Conservation (phyloP, 2,888 invertebrate species). For the Agrypnus murinus region DNA sequence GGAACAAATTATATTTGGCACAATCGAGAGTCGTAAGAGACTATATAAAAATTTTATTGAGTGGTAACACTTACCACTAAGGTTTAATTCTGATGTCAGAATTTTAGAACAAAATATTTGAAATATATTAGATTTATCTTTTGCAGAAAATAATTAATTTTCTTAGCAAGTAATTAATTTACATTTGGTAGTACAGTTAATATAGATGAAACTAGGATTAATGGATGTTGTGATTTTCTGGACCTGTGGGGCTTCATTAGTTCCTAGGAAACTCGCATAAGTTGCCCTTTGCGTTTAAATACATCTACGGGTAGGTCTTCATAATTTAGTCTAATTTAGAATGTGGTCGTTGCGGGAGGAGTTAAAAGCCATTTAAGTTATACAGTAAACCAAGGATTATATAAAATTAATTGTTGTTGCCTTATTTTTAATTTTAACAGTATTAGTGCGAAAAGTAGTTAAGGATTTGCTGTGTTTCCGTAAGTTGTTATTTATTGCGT, state of each 20-base stretch:
- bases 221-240: conserved; percentile 27
- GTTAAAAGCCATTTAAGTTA: no score
- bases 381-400: no score
- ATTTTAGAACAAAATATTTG: neutral
- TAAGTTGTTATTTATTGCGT: no score
- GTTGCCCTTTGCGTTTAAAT: neutral
- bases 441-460: no score
- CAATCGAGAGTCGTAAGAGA: neutral
- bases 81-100: neutral
- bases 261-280: neutral
- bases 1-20: neutral
- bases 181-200: conserved; percentile 4
- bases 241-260: conserved; percentile 23
- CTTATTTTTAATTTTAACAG: no score
- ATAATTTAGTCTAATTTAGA: no score
- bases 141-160: conserved; percentile 11
- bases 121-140: neutral
- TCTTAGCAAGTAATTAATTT: conserved; percentile 9
- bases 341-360: no score
- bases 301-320: no score
- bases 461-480: no score
- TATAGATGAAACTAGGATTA: conserved; percentile 17
- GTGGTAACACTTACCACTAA: no score
- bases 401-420: no score
- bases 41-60: neutral